phyloP scores from a whole-genome alignment of 1,140 invertebrate species.

The Calycopis cecrops region DNA sequence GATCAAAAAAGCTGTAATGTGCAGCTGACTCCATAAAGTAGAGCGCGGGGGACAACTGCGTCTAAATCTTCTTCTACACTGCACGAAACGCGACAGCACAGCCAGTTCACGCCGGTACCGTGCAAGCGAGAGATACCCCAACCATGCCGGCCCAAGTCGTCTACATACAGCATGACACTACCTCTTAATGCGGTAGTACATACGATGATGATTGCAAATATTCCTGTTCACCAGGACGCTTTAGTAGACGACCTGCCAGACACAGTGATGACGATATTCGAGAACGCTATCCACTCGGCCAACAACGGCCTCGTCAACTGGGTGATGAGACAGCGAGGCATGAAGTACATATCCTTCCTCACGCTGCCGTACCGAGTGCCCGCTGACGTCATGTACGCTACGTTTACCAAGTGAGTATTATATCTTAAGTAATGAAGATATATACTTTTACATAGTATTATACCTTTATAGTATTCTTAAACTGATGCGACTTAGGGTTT shows the following conservation, averaged over 20 bases:
- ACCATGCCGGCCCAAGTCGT: too few species aligned
- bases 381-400: constrained; percentile 88
- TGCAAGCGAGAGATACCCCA: too few species aligned
- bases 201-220: neutral
- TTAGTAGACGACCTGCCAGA: constrained; percentile 90
- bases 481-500: too few species aligned
- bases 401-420: constrained; percentile 85
- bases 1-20: too few species aligned
- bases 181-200: neutral
- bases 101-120: too few species aligned
- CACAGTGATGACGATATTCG: constrained; percentile 89
- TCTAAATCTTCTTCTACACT: too few species aligned
- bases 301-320: constrained; percentile 94
- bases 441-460: too few species aligned
- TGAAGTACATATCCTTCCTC: constrained; percentile 86
- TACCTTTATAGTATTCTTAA: neutral
- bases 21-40: too few species aligned
- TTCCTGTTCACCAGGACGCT: constrained; percentile 80
- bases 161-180: too few species aligned
- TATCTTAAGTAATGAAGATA: too few species aligned
- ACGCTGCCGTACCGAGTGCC: constrained; percentile 90
- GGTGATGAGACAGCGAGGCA: constrained; percentile 88
- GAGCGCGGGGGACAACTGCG: too few species aligned
- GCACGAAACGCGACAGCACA: too few species aligned
- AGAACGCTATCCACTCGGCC: constrained; percentile 93